Percentiles rank a stretch among this genome's conserved stretches.
Conservation (phyloP, 2,888 invertebrate species). For the Pedicia rivosa region DNA sequence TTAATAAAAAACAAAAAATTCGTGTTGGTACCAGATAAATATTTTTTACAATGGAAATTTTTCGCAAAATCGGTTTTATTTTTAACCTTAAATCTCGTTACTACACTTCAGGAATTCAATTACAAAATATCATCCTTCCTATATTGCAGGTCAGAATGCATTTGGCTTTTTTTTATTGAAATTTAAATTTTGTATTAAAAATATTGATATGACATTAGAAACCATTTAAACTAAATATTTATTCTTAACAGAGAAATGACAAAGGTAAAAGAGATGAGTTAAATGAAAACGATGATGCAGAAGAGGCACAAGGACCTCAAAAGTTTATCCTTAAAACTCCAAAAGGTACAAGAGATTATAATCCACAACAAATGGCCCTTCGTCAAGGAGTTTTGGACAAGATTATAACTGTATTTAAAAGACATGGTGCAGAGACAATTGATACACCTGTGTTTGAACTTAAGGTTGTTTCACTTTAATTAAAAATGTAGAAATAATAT, state of each 20-base stretch:
- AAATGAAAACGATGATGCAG: constrained; percentile 36
- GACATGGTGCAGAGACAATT: constrained; percentile 94
- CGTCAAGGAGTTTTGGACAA: constrained; percentile 72
- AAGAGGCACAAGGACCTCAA: constrained; percentile 38
- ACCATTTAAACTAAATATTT: not conserved
- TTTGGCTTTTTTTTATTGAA: too few species aligned
- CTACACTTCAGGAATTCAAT: too few species aligned
- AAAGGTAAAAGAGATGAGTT: too few species aligned
- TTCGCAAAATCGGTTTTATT: too few species aligned
- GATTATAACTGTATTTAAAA: constrained; percentile 80
- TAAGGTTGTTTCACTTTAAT: constrained; percentile 43
- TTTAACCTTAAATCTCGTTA: too few species aligned
- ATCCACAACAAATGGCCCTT: constrained; percentile 87
- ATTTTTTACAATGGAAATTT: too few species aligned
- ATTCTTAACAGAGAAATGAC: too few species aligned
- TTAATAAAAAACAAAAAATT: too few species aligned
- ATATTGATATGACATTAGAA: not conserved
- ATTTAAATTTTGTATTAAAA: too few species aligned
- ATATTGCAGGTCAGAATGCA: constrained; percentile 27
- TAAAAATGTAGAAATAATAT: constrained; percentile 3
- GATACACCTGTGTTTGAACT: constrained; percentile 97
- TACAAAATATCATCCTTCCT: not conserved
- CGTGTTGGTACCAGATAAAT: too few species aligned
- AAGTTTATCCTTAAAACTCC: constrained; percentile 82
- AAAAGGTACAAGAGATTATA: constrained; percentile 90